Conservation (phyloP, 1,140 invertebrate species). For the Euura saliciscinereae region DNA sequence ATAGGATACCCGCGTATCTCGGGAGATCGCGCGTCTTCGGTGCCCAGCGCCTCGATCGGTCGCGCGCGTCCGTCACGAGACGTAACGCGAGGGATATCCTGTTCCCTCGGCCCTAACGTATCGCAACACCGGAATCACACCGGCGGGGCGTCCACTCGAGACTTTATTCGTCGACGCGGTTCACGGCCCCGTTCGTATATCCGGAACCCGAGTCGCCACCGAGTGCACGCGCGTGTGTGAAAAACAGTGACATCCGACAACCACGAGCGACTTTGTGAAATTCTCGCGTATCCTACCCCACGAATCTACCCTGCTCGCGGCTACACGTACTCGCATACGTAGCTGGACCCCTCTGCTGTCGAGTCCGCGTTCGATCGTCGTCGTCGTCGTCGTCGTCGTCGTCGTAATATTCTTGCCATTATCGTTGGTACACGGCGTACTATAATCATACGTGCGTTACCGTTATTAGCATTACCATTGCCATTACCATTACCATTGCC, state of each 20-base stretch:
- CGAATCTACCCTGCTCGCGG: not conserved
- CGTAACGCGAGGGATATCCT: not conserved
- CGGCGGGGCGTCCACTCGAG: too few relatives aligned
- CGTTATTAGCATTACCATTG: not conserved
- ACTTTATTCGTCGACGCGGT: too few relatives aligned
- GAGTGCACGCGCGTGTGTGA: too few relatives aligned
- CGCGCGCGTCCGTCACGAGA: not conserved
- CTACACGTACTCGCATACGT: not conserved
- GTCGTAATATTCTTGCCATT: not conserved
- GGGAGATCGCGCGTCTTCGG: not conserved
- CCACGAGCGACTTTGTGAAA: too few relatives aligned
- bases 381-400: not conserved
- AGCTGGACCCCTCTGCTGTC: not conserved
- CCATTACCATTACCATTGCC: not conserved
- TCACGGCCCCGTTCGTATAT: too few relatives aligned
- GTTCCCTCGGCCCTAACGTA: not conserved
- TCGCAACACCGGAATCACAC: not conserved
- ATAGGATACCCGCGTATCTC: slow-evolving; percentile 13
- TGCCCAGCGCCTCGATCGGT: not conserved
- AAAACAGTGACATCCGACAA: too few relatives aligned
- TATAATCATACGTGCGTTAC: too few relatives aligned
- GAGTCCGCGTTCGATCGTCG: not conserved
- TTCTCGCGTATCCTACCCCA: too few relatives aligned
- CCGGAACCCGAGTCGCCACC: too few relatives aligned
- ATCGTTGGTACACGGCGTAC: too few relatives aligned